A percentile compares a stretch with the other conserved stretches of the same genome.
These are phyloP conservation scores for Adelphocoris suturalis DNA, from an alignment of 2,888 invertebrate genomes.

Conservation along the genomic window DNA sequence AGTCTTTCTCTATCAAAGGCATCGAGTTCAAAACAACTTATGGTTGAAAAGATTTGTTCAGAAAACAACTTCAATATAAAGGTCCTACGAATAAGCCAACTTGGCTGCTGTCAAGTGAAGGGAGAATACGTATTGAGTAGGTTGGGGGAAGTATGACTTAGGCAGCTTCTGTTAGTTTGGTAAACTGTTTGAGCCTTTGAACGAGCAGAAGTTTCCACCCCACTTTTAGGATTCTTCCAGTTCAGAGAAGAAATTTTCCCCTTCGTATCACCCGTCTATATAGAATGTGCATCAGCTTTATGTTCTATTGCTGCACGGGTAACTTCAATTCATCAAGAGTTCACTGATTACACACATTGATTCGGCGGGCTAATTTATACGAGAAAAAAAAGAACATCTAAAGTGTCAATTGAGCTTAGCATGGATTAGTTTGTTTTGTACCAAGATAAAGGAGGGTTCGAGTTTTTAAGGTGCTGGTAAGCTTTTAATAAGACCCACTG, in stretches of 20 bases:
- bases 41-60: neutral
- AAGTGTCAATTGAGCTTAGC: no score
- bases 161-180: constrained; percentile 20
- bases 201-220: neutral
- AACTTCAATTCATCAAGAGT: constrained; percentile 1
- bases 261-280: neutral
- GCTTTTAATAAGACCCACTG: no score
- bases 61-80: neutral
- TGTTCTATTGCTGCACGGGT: neutral
- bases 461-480: no score
- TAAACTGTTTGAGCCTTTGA: constrained; percentile 34
- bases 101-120: neutral
- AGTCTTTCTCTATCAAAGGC: no score
- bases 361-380: no score
- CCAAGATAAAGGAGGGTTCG: no score
- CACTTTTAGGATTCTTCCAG: neutral
- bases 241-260: neutral
- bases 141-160: neutral
- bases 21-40: neutral
- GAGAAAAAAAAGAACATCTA: no score
- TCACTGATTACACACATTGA: no score
- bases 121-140: neutral
- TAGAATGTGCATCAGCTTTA: constrained; percentile 3
- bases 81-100: neutral
- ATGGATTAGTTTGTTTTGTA: no score